Conservation (phyloP, 2,797 vertebrate genomes). For the Emys orbicularis region DNA sequence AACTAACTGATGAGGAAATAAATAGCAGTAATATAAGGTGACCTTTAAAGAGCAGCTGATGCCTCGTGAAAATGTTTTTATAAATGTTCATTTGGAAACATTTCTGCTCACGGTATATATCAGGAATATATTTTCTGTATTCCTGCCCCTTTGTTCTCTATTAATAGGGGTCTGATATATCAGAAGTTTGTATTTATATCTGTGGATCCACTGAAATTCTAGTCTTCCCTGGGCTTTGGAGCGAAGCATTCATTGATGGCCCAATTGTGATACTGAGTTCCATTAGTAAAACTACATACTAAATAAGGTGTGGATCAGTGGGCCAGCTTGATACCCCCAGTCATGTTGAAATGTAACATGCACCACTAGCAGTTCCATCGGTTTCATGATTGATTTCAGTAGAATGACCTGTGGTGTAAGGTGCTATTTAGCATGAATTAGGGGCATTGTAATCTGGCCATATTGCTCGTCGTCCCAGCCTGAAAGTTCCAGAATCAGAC, state of each 20-base stretch:
- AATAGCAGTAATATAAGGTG: conserved; percentile 32
- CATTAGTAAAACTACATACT: not conserved
- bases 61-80: conserved; percentile 5
- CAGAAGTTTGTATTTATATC: not conserved
- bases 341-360: not conserved
- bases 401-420: not conserved
- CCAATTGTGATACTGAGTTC: not conserved
- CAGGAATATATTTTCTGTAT: not conserved
- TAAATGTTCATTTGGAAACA: not conserved
- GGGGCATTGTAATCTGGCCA: not conserved
- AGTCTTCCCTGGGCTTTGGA: not conserved
- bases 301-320: not conserved
- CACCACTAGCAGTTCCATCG: not conserved
- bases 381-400: not conserved
- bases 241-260: not conserved
- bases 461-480: not conserved
- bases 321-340: not conserved
- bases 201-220: accelerated
- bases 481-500: not conserved
- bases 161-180: not conserved
- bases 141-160: not conserved
- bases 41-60: conserved; percentile 71
- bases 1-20: conserved; percentile 60
- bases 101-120: not conserved
- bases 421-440: not conserved